Conservation (phyloP, 2,113 vertebrate genomes). For the Hippocampus comes region DNA sequence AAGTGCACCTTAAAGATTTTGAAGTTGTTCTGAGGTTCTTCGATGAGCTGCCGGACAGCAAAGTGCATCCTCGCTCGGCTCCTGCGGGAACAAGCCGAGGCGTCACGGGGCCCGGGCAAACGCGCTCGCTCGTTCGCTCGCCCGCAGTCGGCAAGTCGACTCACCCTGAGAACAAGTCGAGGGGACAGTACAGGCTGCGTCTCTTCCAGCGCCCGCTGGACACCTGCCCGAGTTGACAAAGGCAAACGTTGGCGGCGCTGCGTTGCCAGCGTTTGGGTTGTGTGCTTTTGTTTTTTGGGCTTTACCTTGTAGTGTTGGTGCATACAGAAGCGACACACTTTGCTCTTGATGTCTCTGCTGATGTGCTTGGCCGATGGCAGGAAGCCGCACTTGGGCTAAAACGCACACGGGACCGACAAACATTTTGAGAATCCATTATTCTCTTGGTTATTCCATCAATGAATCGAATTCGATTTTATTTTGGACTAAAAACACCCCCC, state of each 20-base stretch:
- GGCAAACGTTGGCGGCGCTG: neutral
- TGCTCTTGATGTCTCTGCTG: constrained; percentile 88
- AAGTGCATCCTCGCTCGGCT: constrained; percentile 95
- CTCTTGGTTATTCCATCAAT: no score
- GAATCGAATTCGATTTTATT: no score
- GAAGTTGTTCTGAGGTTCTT: constrained; percentile 97
- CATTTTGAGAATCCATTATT: no score
- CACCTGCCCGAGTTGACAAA: constrained; percentile 70
- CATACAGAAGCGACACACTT: constrained; percentile 96
- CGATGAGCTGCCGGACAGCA: constrained; percentile 90
- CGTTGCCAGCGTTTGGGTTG: no score
- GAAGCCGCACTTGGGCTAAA: constrained; percentile 96
- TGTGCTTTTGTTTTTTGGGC: no score
- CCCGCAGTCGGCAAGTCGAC: constrained; percentile 48
- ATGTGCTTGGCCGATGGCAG: constrained; percentile 86
- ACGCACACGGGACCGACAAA: neutral
- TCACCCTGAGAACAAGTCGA: constrained; percentile 98
- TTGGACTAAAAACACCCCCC: no score
- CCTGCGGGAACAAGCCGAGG: constrained; percentile 58
- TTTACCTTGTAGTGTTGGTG: constrained; percentile 74
- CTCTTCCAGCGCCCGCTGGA: constrained; percentile 93
- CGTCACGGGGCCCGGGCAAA: neutral
- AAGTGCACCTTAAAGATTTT: constrained; percentile 95
- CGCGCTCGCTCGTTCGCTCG: no score
- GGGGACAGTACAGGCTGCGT: constrained; percentile 90